phyloP scores from a whole-genome alignment of 2,797 vertebrate species.

The Limosa lapponica region DNA sequence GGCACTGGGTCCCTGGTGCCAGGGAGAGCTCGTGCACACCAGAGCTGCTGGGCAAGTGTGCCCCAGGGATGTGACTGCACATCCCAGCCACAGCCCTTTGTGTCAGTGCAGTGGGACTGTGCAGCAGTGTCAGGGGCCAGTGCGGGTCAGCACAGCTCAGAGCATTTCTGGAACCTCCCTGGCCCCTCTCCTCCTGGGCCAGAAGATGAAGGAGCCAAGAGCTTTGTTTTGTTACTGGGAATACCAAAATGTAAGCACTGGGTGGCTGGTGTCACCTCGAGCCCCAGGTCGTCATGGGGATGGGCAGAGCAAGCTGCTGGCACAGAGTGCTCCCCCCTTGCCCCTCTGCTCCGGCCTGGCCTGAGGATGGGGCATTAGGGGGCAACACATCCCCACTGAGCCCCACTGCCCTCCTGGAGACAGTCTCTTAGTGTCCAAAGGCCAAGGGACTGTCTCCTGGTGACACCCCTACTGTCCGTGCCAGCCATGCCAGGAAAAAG shows the following conservation, averaged over 20 bases:
- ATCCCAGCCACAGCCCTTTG: background rate
- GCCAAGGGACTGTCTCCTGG: background rate
- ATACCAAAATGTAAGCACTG: fast-evolving
- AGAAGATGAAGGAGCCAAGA: background rate
- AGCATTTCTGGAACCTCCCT: background rate
- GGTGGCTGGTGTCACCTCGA: background rate
- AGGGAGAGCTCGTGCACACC: fast-evolving
- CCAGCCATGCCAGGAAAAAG: background rate
- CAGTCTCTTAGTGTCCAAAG: fast-evolving
- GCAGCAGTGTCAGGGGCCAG: background rate
- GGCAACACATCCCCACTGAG: fast-evolving
- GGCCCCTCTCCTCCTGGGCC: background rate
- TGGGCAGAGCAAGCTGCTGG: background rate
- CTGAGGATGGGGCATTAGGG: fast-evolving
- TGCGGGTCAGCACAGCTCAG: fast-evolving
- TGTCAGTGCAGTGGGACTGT: too few species aligned
- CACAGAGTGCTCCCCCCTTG: background rate
- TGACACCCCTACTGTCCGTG: background rate
- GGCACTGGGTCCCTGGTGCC: background rate
- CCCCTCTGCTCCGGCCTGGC: background rate
- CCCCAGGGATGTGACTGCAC: fast-evolving
- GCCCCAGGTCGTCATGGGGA: fast-evolving
- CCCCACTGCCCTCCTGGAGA: background rate
- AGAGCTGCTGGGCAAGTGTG: background rate
- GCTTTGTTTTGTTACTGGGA: background rate